These are phyloP conservation scores for Tinea pellionella DNA, from an alignment of 2,888 invertebrate genomes.

Conservation along the genomic window DNA sequence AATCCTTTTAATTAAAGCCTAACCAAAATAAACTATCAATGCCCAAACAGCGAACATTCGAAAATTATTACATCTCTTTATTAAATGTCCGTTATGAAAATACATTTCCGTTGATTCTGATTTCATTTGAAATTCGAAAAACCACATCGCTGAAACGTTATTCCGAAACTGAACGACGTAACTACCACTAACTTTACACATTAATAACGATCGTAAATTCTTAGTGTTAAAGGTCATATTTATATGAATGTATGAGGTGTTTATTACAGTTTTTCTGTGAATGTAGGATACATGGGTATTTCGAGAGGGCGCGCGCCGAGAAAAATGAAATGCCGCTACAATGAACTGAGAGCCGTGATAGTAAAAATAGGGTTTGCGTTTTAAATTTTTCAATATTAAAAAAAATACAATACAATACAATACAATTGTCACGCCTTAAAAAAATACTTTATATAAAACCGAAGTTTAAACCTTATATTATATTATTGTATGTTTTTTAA, in stretches of 20 bases:
- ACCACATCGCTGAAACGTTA: slow-evolving; percentile 52
- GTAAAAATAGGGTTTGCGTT: slow-evolving; percentile 51
- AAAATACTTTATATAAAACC: too few species aligned
- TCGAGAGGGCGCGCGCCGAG: slow-evolving; percentile 32
- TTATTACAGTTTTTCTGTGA: slow-evolving; percentile 18
- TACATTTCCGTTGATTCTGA: slow-evolving; percentile 34
- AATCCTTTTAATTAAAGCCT: neutral
- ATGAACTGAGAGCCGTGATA: slow-evolving; percentile 64
- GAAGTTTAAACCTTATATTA: too few species aligned
- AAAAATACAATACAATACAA: too few species aligned
- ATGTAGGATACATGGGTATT: slow-evolving; percentile 18
- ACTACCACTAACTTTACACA: slow-evolving; percentile 19
- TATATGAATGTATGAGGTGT: neutral
- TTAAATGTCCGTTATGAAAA: neutral
- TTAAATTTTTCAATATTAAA: too few species aligned
- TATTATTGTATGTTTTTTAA: too few species aligned
- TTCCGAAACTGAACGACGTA: slow-evolving; percentile 20
- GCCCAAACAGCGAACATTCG: too few species aligned
- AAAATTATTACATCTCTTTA: too few species aligned
- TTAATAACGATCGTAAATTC: neutral
- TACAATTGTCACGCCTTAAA: too few species aligned
- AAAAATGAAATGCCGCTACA: slow-evolving; percentile 64
- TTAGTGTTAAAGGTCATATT: neutral
- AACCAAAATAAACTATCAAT: neutral
- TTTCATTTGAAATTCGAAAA: slow-evolving; percentile 60